Evolutionary conservation across 2,888 invertebrate species (phyloP).

Genomic region (Caenorhabditis sp.): DNA sequence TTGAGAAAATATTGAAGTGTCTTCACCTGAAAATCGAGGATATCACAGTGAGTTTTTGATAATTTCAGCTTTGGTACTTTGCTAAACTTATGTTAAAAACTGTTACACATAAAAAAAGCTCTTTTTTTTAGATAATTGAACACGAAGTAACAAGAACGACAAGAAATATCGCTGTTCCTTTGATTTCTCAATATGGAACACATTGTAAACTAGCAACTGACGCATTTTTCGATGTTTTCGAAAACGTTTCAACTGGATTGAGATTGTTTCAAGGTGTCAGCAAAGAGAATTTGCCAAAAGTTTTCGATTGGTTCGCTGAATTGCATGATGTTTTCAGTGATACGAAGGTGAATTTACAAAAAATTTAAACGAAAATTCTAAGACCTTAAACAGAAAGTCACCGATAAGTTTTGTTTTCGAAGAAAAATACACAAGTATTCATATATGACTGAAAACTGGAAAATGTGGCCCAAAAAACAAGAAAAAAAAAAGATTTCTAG

Average conservation of each 20-base stretch:
- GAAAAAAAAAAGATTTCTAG: too few species aligned
- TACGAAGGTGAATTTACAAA: background rate
- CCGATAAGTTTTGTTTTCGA: too few species aligned
- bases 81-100: background rate
- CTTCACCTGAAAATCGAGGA: background rate
- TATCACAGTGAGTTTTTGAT: background rate
- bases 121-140: background rate
- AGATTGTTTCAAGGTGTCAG: background rate
- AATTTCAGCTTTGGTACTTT: background rate
- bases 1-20: background rate
- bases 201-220: background rate
- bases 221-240: background rate
- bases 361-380: too few species aligned
- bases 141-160: background rate
- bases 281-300: background rate
- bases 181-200: background rate
- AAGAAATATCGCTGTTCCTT: background rate
- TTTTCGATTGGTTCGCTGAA: background rate
- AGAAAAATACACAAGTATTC: too few species aligned
- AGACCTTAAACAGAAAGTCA: too few species aligned
- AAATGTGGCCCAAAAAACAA: too few species aligned
- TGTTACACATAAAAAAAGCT: background rate
- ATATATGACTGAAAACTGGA: too few species aligned
- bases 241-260: background rate
- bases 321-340: background rate